Evolutionary conservation across 1,140 invertebrate species (phyloP), one percentile per base, ranked within the genome.

Genomic region (Chlorops oryzae): DNA sequence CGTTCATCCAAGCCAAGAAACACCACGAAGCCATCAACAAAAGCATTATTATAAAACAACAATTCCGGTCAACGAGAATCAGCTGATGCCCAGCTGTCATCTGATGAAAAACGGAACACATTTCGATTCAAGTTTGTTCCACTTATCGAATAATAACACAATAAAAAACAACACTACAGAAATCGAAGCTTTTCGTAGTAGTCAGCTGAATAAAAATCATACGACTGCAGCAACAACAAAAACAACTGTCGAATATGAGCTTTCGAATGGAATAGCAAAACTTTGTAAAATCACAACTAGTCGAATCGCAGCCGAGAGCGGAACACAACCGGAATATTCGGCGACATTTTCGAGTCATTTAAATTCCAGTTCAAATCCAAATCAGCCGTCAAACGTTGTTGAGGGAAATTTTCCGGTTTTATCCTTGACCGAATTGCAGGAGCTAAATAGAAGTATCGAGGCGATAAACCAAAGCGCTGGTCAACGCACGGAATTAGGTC

Each of bases 181-280:
- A 40, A 20, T 10, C 13, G 34, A 17, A 18, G 27, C 20, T 40
- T 13, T 58, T 54, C 63, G 59, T 59, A 68, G 60, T 68, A 65
- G 62, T 62, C 59, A 59, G 62, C 51, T 57, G 61, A 63, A 57
- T 59, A 67, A 62, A 51, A 66, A 65, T 68, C 65, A 68, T 62
- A 65, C 65, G 64, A 68, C 60, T 57, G 59, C 65, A 62, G 59
- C 28, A 39, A n/a, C 21, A 42, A 51, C 65, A 53, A 65, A 60
- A 62, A 65, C 63, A 52, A 65, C 65, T 50, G 57, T 70, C 57
- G 63, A 67, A 63, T 66, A 70, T 61, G 67, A 70, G 59, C 56
- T 70, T 59, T 63, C 62, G 54, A 65, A 70, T 59, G 66, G 47
- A 25, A 50, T 65, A 51, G 66, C 66, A 62, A 70, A 66, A 63